Evolutionary conservation across 2,797 vertebrate genomes (phyloP).

Genomic region (Cynopterus sphinx): DNA sequence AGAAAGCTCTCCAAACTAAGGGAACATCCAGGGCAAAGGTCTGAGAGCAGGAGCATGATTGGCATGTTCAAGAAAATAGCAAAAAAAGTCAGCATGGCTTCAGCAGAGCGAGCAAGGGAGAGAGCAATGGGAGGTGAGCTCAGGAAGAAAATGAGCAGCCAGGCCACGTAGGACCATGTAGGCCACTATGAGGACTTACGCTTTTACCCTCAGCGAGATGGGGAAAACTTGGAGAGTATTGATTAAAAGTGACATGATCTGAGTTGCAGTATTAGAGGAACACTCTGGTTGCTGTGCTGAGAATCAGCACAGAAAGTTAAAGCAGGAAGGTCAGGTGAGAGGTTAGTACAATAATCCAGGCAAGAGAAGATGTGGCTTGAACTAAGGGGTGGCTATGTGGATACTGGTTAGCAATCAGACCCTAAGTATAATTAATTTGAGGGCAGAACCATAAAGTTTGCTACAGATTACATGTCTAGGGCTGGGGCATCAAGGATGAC

Average conservation of each 20-base stretch:
- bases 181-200: neutral
- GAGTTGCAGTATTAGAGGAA: neutral
- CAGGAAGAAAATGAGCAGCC: neutral
- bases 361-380: neutral
- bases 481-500: neutral
- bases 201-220: neutral
- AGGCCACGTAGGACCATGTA: accelerated
- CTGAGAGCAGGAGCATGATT: neutral
- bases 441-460: neutral
- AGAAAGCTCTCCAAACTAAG: neutral
- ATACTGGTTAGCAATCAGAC: neutral
- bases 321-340: neutral
- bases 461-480: neutral
- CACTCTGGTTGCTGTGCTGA: neutral
- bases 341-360: neutral
- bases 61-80: neutral
- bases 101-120: neutral
- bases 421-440: too few relatives aligned
- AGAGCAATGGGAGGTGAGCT: neutral
- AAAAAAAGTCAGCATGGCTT: neutral
- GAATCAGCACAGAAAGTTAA: neutral
- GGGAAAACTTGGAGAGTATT: neutral
- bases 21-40: neutral
- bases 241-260: neutral
- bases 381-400: too few relatives aligned